These are phyloP conservation scores for Acrocyrtus sp. DNA, from an alignment of 2,888 invertebrate genomes.

Conservation along the genomic window DNA sequence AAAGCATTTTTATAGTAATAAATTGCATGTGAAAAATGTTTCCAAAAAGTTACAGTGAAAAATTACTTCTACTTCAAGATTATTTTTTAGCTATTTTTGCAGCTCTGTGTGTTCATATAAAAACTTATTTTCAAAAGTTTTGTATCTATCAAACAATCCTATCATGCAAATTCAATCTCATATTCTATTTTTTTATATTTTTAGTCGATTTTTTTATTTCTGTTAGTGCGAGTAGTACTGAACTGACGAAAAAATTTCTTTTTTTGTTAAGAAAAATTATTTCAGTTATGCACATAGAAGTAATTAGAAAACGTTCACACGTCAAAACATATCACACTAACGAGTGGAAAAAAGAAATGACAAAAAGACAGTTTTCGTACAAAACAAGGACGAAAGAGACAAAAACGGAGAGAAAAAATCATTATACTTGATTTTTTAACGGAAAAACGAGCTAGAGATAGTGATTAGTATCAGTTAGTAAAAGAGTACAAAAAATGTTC, in stretches of 20 bases:
- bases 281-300: background rate
- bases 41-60: too few species aligned
- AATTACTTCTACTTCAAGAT: too few species aligned
- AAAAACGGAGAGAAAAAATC: constrained; percentile 41
- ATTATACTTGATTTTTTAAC: background rate
- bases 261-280: background rate
- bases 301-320: background rate
- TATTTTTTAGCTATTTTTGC: too few species aligned
- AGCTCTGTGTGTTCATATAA: too few species aligned
- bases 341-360: constrained; percentile 39
- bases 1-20: too few species aligned
- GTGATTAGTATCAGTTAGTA: constrained; percentile 3
- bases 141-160: too few species aligned
- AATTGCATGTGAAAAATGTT: too few species aligned
- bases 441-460: constrained; percentile 1
- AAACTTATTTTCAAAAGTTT: too few species aligned
- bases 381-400: constrained; percentile 54
- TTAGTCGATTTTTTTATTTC: too few species aligned
- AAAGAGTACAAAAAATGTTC: too few species aligned
- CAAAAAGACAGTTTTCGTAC: constrained; percentile 65
- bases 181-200: too few species aligned
- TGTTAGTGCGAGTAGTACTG: constrained; percentile 36
- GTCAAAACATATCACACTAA: background rate
- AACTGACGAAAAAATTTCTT: constrained; percentile 3
- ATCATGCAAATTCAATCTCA: too few species aligned